Evolutionary conservation across 35 echinoderm and acorn worm genomes (phyloP).

Genomic region (Ophiothrix spiculata): DNA sequence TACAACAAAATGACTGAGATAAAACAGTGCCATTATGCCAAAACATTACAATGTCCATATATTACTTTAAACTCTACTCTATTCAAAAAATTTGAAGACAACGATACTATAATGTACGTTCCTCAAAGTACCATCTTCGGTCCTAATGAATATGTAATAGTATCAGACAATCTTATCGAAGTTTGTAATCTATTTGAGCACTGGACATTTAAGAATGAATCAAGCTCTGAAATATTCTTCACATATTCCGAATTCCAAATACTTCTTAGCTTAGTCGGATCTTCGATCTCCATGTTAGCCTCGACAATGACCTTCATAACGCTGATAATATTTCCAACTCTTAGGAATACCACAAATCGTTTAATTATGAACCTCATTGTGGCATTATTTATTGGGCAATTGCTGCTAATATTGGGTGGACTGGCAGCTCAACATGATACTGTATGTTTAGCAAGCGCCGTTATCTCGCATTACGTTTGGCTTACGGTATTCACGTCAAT

Average conservation of each 20-base stretch:
- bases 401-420: not conserved
- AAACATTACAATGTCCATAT: not conserved
- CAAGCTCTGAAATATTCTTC: not conserved
- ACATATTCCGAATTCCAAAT: not conserved
- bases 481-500: constrained; percentile 31
- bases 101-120: not conserved
- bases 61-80: not conserved
- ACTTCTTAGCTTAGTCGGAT: not conserved
- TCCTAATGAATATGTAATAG: not conserved
- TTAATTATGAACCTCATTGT: constrained; percentile 12
- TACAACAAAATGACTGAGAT: not conserved
- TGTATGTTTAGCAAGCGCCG: constrained; percentile 7
- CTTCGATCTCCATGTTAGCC: not conserved
- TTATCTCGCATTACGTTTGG: constrained; percentile 35
- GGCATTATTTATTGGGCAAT: not conserved
- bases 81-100: not conserved
- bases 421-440: not conserved
- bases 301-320: not conserved
- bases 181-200: not conserved
- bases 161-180: not conserved
- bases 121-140: not conserved
- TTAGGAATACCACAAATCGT: not conserved
- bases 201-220: not conserved
- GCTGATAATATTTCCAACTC: not conserved
- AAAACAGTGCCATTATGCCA: not conserved